These are phyloP conservation scores for Anthrax anthrax DNA, from an alignment of 2,888 invertebrate species.

Conservation along the genomic window DNA sequence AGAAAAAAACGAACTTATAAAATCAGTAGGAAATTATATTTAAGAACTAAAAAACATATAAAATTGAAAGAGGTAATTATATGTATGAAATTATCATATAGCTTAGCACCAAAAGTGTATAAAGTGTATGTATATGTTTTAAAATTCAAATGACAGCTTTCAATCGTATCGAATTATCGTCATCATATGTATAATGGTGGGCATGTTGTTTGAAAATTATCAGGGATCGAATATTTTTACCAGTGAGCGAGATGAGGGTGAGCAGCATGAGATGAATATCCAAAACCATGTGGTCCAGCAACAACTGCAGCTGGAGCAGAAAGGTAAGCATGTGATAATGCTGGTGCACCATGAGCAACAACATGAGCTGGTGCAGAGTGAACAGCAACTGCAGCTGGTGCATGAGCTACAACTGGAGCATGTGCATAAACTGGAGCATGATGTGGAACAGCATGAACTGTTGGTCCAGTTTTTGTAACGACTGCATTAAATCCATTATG, in stretches of 20 bases:
- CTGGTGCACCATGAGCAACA: constrained; percentile 24
- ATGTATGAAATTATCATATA: too few relatives aligned
- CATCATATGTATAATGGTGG: background rate
- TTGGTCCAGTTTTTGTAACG: constrained; percentile 32
- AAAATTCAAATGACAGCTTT: background rate
- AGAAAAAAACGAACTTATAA: too few relatives aligned
- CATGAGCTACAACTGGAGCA: constrained; percentile 5
- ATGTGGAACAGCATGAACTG: constrained; percentile 20
- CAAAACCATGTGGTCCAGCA: constrained; percentile 26
- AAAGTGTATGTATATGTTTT: too few relatives aligned
- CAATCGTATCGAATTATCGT: background rate
- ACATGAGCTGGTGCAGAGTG: constrained; percentile 14
- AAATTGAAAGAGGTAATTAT: too few relatives aligned
- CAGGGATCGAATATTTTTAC: background rate
- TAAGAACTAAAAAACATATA: too few relatives aligned
- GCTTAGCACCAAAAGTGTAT: too few relatives aligned
- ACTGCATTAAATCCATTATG: constrained; percentile 36
- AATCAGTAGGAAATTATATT: too few relatives aligned
- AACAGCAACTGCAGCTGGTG: constrained; percentile 5
- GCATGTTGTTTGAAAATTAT: background rate
- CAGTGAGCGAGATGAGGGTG: constrained; percentile 14
- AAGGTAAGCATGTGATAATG: constrained; percentile 11
- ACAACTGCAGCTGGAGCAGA: constrained; percentile 24
- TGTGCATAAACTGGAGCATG: constrained; percentile 2
- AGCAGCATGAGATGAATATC: constrained; percentile 17